Conservation (phyloP, 2,888 invertebrate genomes). For the Cheilosia pagana region DNA sequence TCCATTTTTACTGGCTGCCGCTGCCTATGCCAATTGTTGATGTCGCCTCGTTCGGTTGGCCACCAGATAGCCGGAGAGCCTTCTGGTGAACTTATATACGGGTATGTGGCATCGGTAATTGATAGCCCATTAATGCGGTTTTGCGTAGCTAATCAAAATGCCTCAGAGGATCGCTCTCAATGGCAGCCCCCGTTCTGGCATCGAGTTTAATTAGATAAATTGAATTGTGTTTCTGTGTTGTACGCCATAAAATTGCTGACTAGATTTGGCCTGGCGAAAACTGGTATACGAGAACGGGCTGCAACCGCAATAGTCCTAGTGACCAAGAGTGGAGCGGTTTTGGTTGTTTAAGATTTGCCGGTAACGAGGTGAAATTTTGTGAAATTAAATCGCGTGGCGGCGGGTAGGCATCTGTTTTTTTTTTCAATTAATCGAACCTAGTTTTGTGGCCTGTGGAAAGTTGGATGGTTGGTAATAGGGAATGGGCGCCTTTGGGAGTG, state of each 20-base stretch:
- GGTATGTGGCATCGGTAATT: slow-evolving; percentile 48
- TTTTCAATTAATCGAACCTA: no score
- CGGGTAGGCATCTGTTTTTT: no score
- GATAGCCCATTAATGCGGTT: slow-evolving; percentile 71
- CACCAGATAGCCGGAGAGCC: not conserved
- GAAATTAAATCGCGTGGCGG: slow-evolving; percentile 16
- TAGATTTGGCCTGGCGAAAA: not conserved
- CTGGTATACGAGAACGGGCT: not conserved
- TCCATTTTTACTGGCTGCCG: slow-evolving; percentile 70
- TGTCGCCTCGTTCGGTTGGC: slow-evolving; percentile 30
- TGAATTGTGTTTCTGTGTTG: slow-evolving; percentile 34
- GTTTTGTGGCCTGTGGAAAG: no score
- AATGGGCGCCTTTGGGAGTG: no score
- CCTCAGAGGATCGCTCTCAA: slow-evolving; percentile 48
- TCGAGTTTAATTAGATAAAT: slow-evolving; percentile 65
- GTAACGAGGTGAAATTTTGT: slow-evolving; percentile 68
- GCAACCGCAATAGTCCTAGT: slow-evolving; percentile 6
- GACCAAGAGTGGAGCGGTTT: not conserved
- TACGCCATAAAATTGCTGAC: slow-evolving; percentile 26
- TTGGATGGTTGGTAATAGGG: no score
- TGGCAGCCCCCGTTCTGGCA: slow-evolving; percentile 39
- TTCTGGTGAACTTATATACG: slow-evolving; percentile 12
- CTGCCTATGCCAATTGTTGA: slow-evolving; percentile 29
- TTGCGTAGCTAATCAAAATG: slow-evolving; percentile 69
- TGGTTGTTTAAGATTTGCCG: slow-evolving; percentile 35